Evolutionary conservation across 2,888 invertebrate genomes (phyloP).

Genomic region (Tortricodes alternella): DNA sequence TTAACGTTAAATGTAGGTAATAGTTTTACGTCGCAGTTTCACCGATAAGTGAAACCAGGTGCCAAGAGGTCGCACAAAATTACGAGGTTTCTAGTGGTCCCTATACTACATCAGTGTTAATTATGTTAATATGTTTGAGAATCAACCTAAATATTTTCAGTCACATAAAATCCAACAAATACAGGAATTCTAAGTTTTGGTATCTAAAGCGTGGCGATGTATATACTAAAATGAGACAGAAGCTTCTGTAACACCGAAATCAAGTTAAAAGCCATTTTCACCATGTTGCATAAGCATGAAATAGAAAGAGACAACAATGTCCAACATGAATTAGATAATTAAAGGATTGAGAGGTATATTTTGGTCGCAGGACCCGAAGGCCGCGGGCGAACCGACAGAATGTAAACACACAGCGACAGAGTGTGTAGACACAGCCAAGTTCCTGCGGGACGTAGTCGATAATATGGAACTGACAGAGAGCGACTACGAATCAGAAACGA

Average conservation of each 20-base stretch:
- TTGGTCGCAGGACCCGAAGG: constrained; percentile 26
- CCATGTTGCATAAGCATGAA: too few species aligned
- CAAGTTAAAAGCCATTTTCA: too few species aligned
- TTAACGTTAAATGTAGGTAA: constrained; percentile 46
- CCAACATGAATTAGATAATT: background rate
- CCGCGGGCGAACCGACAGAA: too few species aligned
- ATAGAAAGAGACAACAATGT: background rate
- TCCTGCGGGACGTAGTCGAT: constrained; percentile 28
- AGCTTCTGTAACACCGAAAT: too few species aligned
- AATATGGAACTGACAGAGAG: constrained; percentile 23
- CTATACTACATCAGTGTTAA: too few species aligned
- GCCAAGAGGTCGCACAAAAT: background rate
- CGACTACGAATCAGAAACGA: constrained; percentile 26
- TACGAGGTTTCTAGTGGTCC: too few species aligned
- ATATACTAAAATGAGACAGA: too few species aligned
- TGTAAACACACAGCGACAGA: constrained; percentile 17
- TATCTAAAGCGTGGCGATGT: too few species aligned
- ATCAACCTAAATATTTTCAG: too few species aligned
- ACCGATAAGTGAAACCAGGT: constrained; percentile 18
- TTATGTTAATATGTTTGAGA: too few species aligned
- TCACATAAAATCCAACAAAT: too few species aligned
- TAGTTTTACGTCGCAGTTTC: constrained; percentile 23
- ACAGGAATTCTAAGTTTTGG: too few species aligned
- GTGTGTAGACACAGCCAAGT: constrained; percentile 24
- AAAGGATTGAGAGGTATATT: constrained; percentile 11